phyloP scores from a whole-genome alignment of 2,888 invertebrate species.

The Thalpophila matura region DNA sequence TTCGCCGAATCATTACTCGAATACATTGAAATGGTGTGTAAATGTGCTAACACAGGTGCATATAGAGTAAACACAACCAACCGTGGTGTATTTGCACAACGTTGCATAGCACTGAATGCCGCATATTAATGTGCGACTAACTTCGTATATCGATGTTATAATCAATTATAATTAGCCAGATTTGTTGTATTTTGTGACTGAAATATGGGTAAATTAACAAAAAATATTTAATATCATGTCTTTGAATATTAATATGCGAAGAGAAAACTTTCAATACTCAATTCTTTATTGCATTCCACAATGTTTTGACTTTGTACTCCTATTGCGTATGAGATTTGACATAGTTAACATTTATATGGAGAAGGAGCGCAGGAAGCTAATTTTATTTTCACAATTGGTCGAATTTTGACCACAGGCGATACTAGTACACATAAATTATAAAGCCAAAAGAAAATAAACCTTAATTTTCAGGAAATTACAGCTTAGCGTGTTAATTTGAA shows the following conservation, averaged over 20 bases:
- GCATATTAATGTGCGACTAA: constrained; percentile 74
- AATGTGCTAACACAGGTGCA: constrained; percentile 19
- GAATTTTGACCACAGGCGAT: not conserved
- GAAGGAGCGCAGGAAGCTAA: no score
- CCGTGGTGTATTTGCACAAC: constrained; percentile 74
- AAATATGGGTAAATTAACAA: not conserved
- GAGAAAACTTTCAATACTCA: no score
- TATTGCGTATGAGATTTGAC: no score
- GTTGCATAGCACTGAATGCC: constrained; percentile 66
- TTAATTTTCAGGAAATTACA: not conserved
- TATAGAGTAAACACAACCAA: constrained; percentile 72
- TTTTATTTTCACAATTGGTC: no score
- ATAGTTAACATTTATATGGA: no score
- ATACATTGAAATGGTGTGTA: constrained; percentile 17
- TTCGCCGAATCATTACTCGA: constrained; percentile 38
- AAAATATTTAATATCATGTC: no score
- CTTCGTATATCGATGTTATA: constrained; percentile 38
- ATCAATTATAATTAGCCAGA: constrained; percentile 25
- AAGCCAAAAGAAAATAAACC: not conserved
- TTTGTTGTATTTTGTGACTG: constrained; percentile 8
- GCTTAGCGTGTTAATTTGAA: not conserved
- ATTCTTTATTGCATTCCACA: no score
- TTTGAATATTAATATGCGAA: no score
- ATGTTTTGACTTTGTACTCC: no score
- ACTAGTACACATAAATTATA: no score